Conservation (phyloP, 2,888 invertebrate species). For the Hypomecis atomaria region DNA sequence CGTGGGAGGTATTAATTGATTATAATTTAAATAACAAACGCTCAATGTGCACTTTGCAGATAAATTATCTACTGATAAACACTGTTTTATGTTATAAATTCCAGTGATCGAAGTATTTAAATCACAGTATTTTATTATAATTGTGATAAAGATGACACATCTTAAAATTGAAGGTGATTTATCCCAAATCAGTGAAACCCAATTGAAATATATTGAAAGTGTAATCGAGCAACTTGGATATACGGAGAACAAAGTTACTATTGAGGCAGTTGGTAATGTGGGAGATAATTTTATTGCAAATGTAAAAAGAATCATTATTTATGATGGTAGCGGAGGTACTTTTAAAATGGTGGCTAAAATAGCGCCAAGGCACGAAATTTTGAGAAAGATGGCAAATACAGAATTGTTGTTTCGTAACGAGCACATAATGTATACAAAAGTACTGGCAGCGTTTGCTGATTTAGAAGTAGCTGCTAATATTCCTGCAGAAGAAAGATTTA, state of each 20-base stretch:
- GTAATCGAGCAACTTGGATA: constrained; percentile 37
- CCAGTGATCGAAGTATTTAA: not conserved
- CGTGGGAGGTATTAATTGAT: too few relatives aligned
- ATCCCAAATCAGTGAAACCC: constrained; percentile 37
- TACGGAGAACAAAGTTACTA: constrained; percentile 30
- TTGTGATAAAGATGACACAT: constrained; percentile 31
- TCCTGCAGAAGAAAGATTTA: constrained; percentile 47
- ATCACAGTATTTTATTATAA: not conserved
- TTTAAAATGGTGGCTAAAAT: constrained; percentile 57
- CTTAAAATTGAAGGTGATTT: constrained; percentile 39
- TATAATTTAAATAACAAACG: too few relatives aligned
- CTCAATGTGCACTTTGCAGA: not conserved
- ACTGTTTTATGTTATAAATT: constrained; percentile 4
- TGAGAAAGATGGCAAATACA: constrained; percentile 40
- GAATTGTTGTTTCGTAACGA: constrained; percentile 50
- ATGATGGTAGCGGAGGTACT: constrained; percentile 40
- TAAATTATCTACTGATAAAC: constrained; percentile 8
- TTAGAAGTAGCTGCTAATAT: constrained; percentile 46
- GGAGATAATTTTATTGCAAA: constrained; percentile 52
- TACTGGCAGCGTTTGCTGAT: constrained; percentile 51
- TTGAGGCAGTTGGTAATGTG: constrained; percentile 42
- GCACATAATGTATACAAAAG: constrained; percentile 50
- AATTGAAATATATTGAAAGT: constrained; percentile 34
- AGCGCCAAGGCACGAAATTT: constrained; percentile 44
- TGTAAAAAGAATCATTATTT: constrained; percentile 46